These are phyloP conservation scores for Epizoanthus ramosus DNA, from an alignment of 92 coral and sea anemone genomes.

Conservation along the genomic window DNA sequence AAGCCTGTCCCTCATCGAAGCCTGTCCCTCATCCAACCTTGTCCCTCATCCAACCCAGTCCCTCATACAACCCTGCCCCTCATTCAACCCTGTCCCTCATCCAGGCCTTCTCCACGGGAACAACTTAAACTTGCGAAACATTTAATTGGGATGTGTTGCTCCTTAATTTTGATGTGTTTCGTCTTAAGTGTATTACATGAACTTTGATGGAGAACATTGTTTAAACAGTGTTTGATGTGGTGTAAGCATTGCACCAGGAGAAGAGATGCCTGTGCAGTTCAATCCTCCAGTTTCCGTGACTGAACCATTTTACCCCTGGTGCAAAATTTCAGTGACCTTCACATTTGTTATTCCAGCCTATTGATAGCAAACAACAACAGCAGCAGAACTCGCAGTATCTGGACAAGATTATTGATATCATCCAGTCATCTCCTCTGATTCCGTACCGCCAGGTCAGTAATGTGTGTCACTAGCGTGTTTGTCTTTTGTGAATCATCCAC, in stretches of 20 bases:
- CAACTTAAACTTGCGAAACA: no score
- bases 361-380: conserved; percentile 76
- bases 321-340: not conserved
- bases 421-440: conserved; percentile 87
- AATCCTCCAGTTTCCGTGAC: not conserved
- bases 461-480: not conserved
- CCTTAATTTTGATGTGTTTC: not conserved
- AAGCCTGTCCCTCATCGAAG: not conserved
- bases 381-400: conserved; percentile 82
- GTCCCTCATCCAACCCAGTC: no score
- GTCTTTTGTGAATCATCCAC: no score
- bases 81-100: no score
- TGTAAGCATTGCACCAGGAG: not conserved
- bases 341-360: conserved; percentile 52
- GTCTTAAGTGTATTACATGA: not conserved
- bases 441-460: conserved; percentile 48
- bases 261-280: not conserved
- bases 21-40: no score
- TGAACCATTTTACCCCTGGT: not conserved
- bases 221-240: not conserved
- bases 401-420: conserved; percentile 81
- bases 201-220: no score
- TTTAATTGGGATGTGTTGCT: no score
- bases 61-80: no score
- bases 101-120: no score